Conservation (phyloP, 1,140 invertebrate species). For the Zelostemma sp. region DNA sequence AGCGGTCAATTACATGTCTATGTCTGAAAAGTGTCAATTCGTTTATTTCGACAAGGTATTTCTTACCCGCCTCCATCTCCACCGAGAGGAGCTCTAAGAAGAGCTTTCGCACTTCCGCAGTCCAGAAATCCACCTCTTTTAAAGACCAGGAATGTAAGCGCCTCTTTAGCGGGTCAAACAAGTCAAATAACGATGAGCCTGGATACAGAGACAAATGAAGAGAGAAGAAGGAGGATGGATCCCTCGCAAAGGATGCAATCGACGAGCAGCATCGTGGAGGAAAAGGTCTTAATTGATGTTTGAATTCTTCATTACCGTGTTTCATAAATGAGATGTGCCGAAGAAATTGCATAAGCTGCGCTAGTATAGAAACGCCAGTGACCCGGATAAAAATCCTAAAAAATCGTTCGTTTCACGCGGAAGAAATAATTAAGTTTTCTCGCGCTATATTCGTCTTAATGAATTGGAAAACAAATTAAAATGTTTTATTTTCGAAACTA, state of each 20-base stretch:
- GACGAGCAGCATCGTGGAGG: conserved; percentile 62
- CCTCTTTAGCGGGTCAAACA: conserved; percentile 55
- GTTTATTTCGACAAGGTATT: conserved; percentile 68
- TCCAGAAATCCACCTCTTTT: conserved; percentile 82
- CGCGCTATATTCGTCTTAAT: too few relatives aligned
- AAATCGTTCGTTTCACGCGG: too few relatives aligned
- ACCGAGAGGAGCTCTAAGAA: conserved; percentile 76
- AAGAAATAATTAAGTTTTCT: too few relatives aligned
- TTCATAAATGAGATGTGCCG: background rate
- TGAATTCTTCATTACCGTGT: background rate
- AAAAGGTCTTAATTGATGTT: conserved; percentile 52
- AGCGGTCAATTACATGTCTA: too few relatives aligned
- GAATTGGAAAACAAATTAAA: too few relatives aligned
- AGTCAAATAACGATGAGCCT: conserved; percentile 60
- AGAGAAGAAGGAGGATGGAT: conserved; percentile 62
- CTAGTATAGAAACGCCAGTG: too few relatives aligned
- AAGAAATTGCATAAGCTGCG: too few relatives aligned
- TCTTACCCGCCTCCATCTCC: conserved; percentile 84
- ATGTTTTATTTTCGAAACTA: too few relatives aligned
- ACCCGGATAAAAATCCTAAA: too few relatives aligned
- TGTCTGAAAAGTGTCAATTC: conserved; percentile 14
- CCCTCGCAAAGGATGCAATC: conserved; percentile 61
- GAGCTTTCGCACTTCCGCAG: conserved; percentile 77
- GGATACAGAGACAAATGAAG: conserved; percentile 63
- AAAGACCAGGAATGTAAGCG: conserved; percentile 75